Conservation (phyloP, 2,113 vertebrate species). For the Neolamprologus devosi region DNA sequence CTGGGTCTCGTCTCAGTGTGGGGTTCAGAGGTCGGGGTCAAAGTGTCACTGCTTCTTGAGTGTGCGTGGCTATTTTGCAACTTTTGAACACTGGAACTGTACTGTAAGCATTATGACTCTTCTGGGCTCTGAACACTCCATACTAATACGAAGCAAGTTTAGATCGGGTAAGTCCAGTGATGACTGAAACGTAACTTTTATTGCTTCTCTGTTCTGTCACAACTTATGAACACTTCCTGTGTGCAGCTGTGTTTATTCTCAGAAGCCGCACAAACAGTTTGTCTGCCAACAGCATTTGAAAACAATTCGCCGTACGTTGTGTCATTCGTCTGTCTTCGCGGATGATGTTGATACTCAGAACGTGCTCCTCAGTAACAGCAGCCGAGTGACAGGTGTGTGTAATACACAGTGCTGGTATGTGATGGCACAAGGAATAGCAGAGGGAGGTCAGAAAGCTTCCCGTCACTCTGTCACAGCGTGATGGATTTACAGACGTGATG, state of each 20-base stretch:
- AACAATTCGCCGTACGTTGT: neutral
- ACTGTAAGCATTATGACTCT: constrained; percentile 88
- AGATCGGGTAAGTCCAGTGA: constrained; percentile 87
- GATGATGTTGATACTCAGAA: neutral
- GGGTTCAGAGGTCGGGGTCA: constrained; percentile 51
- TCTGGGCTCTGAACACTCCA: constrained; percentile 94
- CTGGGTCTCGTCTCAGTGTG: constrained; percentile 33
- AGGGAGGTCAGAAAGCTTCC: neutral
- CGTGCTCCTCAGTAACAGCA: neutral
- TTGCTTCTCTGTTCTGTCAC: neutral
- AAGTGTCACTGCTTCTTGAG: neutral
- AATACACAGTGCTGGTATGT: neutral
- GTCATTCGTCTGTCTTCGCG: neutral
- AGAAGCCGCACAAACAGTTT: neutral
- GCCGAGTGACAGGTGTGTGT: constrained; percentile 30
- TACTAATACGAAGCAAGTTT: constrained; percentile 99
- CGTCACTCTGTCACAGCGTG: neutral
- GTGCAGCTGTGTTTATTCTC: neutral
- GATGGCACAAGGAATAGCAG: neutral
- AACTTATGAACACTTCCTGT: neutral
- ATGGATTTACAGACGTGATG: constrained; percentile 3
- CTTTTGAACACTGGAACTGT: constrained; percentile 70
- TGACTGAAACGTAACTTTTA: neutral
- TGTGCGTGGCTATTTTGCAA: constrained; percentile 44
- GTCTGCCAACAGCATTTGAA: neutral